Evolutionary conservation across 2,113 vertebrate species (phyloP).

Genomic region (Uria aalge): DNA sequence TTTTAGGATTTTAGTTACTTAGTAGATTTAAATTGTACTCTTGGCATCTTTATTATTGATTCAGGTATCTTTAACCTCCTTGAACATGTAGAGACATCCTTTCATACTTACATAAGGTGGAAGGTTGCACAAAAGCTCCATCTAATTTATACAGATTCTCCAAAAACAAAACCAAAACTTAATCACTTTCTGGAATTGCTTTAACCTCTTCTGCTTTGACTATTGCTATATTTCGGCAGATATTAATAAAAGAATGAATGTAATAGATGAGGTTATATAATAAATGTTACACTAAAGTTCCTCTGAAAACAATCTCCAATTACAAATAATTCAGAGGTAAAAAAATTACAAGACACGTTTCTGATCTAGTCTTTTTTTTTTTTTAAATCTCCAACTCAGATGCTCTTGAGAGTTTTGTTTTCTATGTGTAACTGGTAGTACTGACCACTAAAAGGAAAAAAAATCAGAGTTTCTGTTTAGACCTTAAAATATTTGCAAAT

Average conservation of each 20-base stretch:
- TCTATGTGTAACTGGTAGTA: background rate
- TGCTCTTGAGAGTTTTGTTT: background rate
- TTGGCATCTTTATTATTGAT: constrained; percentile 16
- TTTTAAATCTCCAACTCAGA: background rate
- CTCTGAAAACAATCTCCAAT: background rate
- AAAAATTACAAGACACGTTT: background rate
- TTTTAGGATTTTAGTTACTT: constrained; percentile 47
- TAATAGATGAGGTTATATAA: background rate
- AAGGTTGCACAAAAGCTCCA: background rate
- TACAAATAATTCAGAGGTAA: background rate
- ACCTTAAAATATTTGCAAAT: background rate
- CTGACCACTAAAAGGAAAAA: background rate
- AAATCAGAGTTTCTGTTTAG: background rate
- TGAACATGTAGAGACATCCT: background rate
- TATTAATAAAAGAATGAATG: background rate
- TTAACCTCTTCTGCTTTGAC: background rate
- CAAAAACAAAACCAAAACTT: background rate
- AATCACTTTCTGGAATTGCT: background rate
- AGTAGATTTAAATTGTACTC: constrained; percentile 32
- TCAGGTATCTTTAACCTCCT: background rate
- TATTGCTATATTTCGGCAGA: background rate
- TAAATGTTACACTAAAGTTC: background rate
- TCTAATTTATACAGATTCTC: background rate
- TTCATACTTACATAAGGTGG: background rate
- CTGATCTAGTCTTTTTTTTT: background rate